Evolutionary conservation across 2,113 vertebrate species (phyloP).

Genomic region (Bungarus multicinctus): DNA sequence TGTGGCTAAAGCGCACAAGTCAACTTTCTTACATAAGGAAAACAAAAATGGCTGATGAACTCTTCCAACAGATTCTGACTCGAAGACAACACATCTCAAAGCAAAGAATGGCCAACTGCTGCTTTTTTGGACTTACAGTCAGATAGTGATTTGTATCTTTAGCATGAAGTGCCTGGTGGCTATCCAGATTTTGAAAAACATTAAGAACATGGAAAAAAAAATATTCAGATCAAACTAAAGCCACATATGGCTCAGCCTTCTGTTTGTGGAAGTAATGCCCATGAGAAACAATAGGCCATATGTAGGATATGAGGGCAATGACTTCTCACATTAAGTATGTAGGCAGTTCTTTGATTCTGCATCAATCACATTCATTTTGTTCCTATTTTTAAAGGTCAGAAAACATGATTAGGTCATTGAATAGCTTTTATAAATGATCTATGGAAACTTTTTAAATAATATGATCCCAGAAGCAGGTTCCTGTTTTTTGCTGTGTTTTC

Average conservation of each 20-base stretch:
- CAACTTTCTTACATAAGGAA: neutral
- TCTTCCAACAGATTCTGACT: neutral
- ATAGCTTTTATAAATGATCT: conserved; percentile 24
- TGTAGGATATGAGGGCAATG: neutral
- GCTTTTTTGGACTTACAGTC: neutral
- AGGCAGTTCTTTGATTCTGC: neutral
- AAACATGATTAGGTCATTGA: conserved; percentile 31
- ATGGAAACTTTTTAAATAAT: conserved; percentile 38
- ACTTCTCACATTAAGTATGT: neutral
- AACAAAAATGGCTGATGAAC: neutral
- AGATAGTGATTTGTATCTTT: neutral
- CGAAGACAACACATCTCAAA: neutral
- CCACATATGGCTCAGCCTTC: neutral
- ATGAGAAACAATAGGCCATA: neutral
- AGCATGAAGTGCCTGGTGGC: too few species aligned
- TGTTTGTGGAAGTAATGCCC: neutral
- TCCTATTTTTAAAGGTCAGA: conserved; percentile 45
- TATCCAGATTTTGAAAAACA: neutral
- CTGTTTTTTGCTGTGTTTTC: neutral
- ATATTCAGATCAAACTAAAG: neutral
- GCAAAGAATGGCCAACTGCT: neutral
- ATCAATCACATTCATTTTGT: conserved; percentile 13
- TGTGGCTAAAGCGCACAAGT: neutral
- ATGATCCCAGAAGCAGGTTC: conserved; percentile 25
- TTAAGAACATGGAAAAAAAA: neutral